Evolutionary conservation across 2,888 invertebrate species (phyloP).

Genomic region (Sesia apiformis): DNA sequence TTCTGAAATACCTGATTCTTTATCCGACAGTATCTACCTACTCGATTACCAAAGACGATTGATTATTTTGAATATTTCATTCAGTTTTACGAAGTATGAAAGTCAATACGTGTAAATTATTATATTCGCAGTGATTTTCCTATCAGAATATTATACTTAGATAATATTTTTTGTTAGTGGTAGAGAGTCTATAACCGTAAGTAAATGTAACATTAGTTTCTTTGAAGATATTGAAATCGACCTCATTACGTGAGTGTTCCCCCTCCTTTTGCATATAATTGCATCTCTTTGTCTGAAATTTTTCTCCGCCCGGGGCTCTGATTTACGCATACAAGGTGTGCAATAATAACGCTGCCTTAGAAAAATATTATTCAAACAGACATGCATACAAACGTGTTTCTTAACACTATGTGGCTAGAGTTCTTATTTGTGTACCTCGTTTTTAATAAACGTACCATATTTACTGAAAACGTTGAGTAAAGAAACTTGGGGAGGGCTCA

Average conservation of each 20-base stretch:
- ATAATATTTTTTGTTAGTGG: too few species aligned
- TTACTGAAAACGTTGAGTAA: slow-evolving; percentile 65
- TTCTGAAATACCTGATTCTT: too few species aligned
- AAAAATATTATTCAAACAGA: slow-evolving; percentile 56
- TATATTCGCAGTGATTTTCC: too few species aligned
- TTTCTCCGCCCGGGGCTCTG: slow-evolving; percentile 62
- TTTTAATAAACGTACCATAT: slow-evolving; percentile 37
- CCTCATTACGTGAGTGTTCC: background rate
- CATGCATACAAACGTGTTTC: slow-evolving; percentile 23
- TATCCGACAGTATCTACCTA: too few species aligned
- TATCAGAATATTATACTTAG: too few species aligned
- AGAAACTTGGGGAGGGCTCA: slow-evolving; percentile 57
- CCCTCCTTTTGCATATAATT: slow-evolving; percentile 64
- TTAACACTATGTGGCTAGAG: slow-evolving; percentile 26
- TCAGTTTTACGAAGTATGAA: too few species aligned
- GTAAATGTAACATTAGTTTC: too few species aligned
- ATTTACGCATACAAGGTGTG: slow-evolving; percentile 75
- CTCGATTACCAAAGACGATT: too few species aligned
- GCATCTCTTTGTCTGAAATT: slow-evolving; percentile 70
- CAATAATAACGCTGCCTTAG: slow-evolving; percentile 66
- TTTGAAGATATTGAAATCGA: too few species aligned
- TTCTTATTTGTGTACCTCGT: slow-evolving; percentile 24
- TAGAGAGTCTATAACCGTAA: too few species aligned
- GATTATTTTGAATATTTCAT: too few species aligned
- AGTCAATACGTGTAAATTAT: too few species aligned